Evolutionary conservation across 2,888 invertebrate species (phyloP).

Genomic region (Drosophila kanekoi): DNA sequence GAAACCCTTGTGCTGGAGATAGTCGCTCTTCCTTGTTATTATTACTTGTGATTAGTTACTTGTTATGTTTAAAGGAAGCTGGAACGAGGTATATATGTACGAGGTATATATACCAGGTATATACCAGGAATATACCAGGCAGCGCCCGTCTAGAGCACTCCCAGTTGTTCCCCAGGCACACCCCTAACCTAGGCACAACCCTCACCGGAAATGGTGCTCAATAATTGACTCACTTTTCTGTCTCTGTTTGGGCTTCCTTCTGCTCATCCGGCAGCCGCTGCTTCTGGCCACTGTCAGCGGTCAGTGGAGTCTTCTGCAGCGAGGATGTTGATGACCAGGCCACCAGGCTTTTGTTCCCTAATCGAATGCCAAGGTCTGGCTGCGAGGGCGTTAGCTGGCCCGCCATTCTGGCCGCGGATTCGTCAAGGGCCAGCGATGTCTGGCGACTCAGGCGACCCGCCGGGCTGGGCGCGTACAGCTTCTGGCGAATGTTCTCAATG

Average conservation of each 20-base stretch:
- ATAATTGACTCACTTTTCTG: constrained; percentile 46
- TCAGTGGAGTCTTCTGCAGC: constrained; percentile 55
- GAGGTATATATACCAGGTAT: too few species aligned
- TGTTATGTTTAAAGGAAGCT: too few species aligned
- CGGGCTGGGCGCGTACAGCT: constrained; percentile 49
- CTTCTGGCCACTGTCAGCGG: constrained; percentile 27
- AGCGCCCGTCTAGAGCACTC: too few species aligned
- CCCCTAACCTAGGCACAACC: too few species aligned
- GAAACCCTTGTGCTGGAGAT: too few species aligned
- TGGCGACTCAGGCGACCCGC: constrained; percentile 47
- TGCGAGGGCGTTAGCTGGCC: constrained; percentile 40
- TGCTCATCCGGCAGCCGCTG: constrained; percentile 26
- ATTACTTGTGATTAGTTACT: too few species aligned
- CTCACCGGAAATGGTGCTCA: background rate
- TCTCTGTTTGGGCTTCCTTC: constrained; percentile 24
- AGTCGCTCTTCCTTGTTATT: too few species aligned
- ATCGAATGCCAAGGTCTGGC: constrained; percentile 30
- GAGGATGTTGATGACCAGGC: constrained; percentile 79
- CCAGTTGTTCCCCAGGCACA: background rate
- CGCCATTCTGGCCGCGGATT: constrained; percentile 25
- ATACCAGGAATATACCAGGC: too few species aligned
- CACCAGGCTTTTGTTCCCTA: constrained; percentile 48
- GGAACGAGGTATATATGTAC: too few species aligned
- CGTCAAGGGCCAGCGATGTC: constrained; percentile 47
- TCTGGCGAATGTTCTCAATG: constrained; percentile 75